A percentile compares a stretch with the other conserved stretches of the same genome.
Evolutionary conservation across 2,113 vertebrate genomes (phyloP).

Genomic region (Canis aureus): DNA sequence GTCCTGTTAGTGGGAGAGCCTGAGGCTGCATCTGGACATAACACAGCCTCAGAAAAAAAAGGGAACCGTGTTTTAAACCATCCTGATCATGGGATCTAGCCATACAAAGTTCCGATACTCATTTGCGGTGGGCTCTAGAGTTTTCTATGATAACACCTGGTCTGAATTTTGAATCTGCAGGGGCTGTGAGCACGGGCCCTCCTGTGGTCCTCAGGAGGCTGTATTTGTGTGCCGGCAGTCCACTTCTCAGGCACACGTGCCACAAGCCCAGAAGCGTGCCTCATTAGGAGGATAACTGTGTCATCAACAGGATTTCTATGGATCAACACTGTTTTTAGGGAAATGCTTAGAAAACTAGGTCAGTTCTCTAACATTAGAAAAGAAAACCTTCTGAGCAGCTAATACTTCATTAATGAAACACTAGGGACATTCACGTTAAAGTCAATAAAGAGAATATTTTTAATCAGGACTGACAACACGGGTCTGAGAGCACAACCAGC

Average conservation of each 20-base stretch:
- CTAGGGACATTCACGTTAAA: background rate
- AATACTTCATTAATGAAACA: slow-evolving; percentile 9
- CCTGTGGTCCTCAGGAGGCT: background rate
- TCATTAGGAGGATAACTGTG: background rate
- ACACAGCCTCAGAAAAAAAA: background rate
- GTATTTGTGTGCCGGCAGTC: fast-evolving
- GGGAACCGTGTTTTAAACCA: background rate
- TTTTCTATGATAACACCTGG: background rate
- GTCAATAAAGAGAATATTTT: background rate
- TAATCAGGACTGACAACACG: background rate
- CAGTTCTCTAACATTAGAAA: background rate
- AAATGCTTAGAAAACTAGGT: slow-evolving; percentile 42
- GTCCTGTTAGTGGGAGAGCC: background rate
- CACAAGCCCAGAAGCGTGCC: background rate
- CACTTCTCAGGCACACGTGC: fast-evolving
- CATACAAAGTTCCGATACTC: background rate
- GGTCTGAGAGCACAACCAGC: background rate
- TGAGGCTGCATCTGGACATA: background rate
- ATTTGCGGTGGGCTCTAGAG: background rate
- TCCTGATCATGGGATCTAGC: background rate
- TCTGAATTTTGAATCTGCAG: background rate
- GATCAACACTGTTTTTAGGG: background rate
- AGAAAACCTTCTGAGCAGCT: background rate
- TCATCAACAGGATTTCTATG: background rate
- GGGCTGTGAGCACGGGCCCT: background rate